Percentiles rank a stretch among this genome's conserved stretches.
These are phyloP conservation scores for Acrobasis consociella DNA, from an alignment of 2,888 invertebrate genomes.

Conservation along the genomic window DNA sequence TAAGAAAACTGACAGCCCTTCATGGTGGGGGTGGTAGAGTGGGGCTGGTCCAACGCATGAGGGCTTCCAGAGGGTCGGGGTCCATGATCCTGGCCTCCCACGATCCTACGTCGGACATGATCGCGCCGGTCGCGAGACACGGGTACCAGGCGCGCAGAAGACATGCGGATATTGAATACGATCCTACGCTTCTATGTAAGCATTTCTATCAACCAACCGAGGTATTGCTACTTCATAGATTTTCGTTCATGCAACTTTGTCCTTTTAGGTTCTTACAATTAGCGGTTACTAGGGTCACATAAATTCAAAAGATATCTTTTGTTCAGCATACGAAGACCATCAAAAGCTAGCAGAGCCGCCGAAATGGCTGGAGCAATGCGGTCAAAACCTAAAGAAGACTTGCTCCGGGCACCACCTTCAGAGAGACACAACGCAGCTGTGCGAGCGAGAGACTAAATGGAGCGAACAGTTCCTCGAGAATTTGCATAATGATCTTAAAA, in stretches of 20 bases:
- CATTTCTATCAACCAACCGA: constrained; percentile 6
- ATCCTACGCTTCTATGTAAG: constrained; percentile 58
- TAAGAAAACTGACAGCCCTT: constrained; percentile 58
- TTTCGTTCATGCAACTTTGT: too few relatives aligned
- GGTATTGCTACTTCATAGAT: too few relatives aligned
- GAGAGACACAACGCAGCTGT: constrained; percentile 65
- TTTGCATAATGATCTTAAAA: constrained; percentile 83
- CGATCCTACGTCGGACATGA: constrained; percentile 84
- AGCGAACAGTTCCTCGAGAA: constrained; percentile 83
- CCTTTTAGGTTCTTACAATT: too few relatives aligned
- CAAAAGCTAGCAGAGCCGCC: constrained; percentile 72
- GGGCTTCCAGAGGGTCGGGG: constrained; percentile 53
- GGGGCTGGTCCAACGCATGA: constrained; percentile 46
- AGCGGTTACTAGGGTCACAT: neutral
- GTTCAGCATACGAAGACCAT: constrained; percentile 71
- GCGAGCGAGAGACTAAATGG: constrained; percentile 85
- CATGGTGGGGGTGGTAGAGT: constrained; percentile 53
- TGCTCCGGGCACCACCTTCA: constrained; percentile 74
- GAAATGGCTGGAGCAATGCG: constrained; percentile 69
- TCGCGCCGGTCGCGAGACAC: constrained; percentile 84
- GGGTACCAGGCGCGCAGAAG: constrained; percentile 85
- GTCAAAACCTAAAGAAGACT: constrained; percentile 53
- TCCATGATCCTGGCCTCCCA: constrained; percentile 54
- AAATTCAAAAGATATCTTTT: neutral
- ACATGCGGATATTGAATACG: constrained; percentile 77